Evolutionary conservation across 2,888 invertebrate genomes (phyloP), one percentile per base, ranked within the genome.

Genomic region (Cristatella mucedo): DNA sequence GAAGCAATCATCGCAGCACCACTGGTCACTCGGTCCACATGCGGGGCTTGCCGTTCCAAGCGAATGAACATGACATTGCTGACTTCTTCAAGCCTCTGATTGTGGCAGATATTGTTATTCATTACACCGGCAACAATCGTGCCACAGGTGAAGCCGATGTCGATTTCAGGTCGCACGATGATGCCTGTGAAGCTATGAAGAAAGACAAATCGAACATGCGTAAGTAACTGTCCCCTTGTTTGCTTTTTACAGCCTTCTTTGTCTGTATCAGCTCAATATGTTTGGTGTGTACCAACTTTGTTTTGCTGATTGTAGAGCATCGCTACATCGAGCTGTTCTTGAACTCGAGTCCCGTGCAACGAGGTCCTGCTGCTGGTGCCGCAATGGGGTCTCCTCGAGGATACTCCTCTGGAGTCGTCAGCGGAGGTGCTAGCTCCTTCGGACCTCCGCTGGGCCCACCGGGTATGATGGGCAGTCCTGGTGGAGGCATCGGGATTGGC

Each of bases 121-220:
- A 81, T 57, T 77, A 86, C 37, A 73, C 83, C 49, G 78, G 76
- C 61, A 87, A 91, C 67, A 86, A 86, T 11, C 73, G 89, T 43
- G 85, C 91, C 5, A 86, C 87, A 5, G 93, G 93, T 3, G 89
- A 89, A 65, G 91, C 91, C 2, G 86, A 91, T 63, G 87, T 89
- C 1, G 85, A 84, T 59, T 95, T 93, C 60, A 80, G 76, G 26
- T 77, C 79, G 36, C 83, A 87, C 56, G 84, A 86, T 42, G 91
- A 93, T 57, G 87, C 89, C 9, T 76, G 80, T 54, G 72, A 80
- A 68, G 82, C 76, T 5, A 76, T 77, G 76, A 70, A 71, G 22
- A 74, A 74, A 64, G 76, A 70, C 51, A 63, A 63, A 49, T 56
- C 59, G 18, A 56, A 63, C 45, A 68, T 70, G 57, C 62, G 70